Evolutionary conservation across 2,888 invertebrate species (phyloP), one percentile per base, ranked within the genome.

Genomic region (Microctonus brassicae): DNA sequence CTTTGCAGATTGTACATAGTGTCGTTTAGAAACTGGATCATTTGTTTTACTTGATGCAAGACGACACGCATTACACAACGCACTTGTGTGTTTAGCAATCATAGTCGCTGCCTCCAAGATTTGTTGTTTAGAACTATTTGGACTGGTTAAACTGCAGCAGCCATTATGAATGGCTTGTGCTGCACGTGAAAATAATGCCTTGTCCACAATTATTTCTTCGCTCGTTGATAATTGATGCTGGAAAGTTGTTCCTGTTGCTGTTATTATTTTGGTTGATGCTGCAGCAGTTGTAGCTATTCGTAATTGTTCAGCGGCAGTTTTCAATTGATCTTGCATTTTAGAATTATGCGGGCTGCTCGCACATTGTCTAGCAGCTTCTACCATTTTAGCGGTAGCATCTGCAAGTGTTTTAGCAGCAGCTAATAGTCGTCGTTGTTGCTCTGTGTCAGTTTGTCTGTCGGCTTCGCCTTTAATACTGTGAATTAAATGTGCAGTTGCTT

Each of bases 1-100:
- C 87, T 98, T 97, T 68, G 99, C 99, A 76, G 97, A 95, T 86
- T 98, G 97, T 68, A 99, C 98, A 88, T 99, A 98, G 88, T 98
- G 98, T 36, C 97, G 89, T 89, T 98, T 98, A 69, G 97, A 97
- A 3, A 95, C 94, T 0, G 97, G 95, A 88, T 96, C 96, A 71
- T 91, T 92, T 0, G 97, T 97, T 83, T 95, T 95, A 76, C 95
- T 94, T 34, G 97, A 97, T 0, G 99, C 98, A 66, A 94, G 91
- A 34, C 98, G 92, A 84, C 99, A 99, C 47, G 97, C 95, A 85
- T 97, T 98, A 88, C 99, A 99, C 64, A 99, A 90, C 7, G 97
- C 94, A 76, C 96, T 96, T 0, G 99, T 98, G 89, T 99, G 97
- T 86, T 97, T 97, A 13, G 99, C 99, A 63, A 99, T 96, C 75